A percentile compares a stretch with the other conserved stretches of the same genome.
Conservation (phyloP, 2,113 vertebrate genomes). For the Talpa occidentalis region DNA sequence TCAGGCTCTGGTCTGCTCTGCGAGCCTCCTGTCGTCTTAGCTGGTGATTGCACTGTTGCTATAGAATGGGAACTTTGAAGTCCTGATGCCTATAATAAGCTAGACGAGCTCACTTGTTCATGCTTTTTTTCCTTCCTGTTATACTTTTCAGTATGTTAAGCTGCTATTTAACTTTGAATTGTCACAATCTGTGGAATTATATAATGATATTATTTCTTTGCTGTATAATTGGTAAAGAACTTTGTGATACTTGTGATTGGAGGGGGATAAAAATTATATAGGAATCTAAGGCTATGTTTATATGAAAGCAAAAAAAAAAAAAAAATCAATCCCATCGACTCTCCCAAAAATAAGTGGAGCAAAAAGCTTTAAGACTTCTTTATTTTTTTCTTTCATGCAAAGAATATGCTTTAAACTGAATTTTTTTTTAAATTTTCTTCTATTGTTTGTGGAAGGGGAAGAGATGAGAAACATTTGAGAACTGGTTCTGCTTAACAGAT, state of each 20-base stretch:
- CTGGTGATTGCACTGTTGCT: conserved; percentile 45
- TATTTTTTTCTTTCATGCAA: background rate
- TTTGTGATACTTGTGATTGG: background rate
- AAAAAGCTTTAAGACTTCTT: background rate
- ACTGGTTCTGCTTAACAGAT: conserved; percentile 55
- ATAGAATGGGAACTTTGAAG: conserved; percentile 57
- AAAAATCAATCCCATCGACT: background rate
- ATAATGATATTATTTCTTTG: conserved; percentile 49
- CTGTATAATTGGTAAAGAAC: conserved; percentile 52
- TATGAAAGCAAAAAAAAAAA: background rate
- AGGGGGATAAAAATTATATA: background rate
- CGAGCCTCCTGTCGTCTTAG: conserved; percentile 18
- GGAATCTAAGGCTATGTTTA: conserved; percentile 6
- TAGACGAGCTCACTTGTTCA: conserved; percentile 55
- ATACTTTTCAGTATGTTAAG: conserved; percentile 65
- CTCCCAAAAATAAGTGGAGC: background rate
- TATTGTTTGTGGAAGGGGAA: conserved; percentile 9
- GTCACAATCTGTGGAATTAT: conserved; percentile 31
- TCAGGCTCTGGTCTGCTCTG: conserved; percentile 29
- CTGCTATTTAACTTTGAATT: conserved; percentile 64
- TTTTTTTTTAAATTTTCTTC: background rate
- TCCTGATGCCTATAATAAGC: background rate
- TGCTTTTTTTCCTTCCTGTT: conserved; percentile 68
- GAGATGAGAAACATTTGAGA: conserved; percentile 34
- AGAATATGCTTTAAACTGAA: background rate